phyloP scores from a whole-genome alignment of 2,888 invertebrate genomes.

The Drosophila lacicola region DNA sequence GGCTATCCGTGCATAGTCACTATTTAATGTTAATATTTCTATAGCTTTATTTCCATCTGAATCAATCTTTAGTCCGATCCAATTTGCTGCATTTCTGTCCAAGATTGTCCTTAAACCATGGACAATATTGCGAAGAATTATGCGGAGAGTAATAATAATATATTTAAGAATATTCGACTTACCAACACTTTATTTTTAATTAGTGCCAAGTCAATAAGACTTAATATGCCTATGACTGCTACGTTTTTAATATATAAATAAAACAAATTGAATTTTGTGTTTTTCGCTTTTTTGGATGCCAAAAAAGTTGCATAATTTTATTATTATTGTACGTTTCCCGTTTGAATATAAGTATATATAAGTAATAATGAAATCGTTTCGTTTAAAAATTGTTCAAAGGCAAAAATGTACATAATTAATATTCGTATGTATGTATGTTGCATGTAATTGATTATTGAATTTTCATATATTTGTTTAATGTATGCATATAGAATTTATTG shows the following conservation, averaged over 20 bases:
- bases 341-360: conserved; percentile 50
- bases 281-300: conserved; percentile 74
- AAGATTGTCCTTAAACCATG: too few relatives aligned
- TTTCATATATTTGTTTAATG: conserved; percentile 14
- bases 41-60: too few relatives aligned
- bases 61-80: too few relatives aligned
- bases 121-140: too few relatives aligned
- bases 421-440: conserved; percentile 8
- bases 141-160: too few relatives aligned
- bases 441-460: conserved; percentile 19
- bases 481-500: conserved; percentile 27
- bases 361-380: conserved; percentile 67
- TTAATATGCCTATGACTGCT: too few relatives aligned
- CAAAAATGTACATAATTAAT: conserved; percentile 66
- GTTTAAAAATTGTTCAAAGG: conserved; percentile 71
- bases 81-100: too few relatives aligned
- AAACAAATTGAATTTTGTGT: conserved; percentile 21
- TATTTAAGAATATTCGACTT: too few relatives aligned
- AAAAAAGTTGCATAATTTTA: conserved; percentile 62
- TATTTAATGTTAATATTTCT: too few relatives aligned
- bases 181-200: too few relatives aligned
- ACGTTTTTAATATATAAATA: neutral
- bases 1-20: too few relatives aligned
- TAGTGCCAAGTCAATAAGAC: too few relatives aligned
- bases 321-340: conserved; percentile 66